Percentiles rank a stretch among this genome's conserved stretches.
These are phyloP conservation scores for Drosophila macrothrix DNA, from an alignment of 2,888 invertebrate species.

Conservation along the genomic window DNA sequence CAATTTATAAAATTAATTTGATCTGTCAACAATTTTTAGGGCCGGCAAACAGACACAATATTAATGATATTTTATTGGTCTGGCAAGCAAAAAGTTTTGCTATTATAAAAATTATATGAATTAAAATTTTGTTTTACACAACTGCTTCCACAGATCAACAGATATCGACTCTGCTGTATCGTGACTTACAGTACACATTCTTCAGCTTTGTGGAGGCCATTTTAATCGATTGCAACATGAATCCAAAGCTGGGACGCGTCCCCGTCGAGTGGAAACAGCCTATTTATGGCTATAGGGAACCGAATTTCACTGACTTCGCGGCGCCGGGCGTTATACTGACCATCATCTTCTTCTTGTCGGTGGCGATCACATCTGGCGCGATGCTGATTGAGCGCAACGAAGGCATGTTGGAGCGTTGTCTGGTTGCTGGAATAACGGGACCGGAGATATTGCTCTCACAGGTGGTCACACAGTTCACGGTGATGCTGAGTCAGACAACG, in stretches of 20 bases:
- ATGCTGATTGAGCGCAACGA: conserved; percentile 95
- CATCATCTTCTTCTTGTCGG: conserved; percentile 96
- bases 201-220: conserved; percentile 89
- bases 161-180: conserved; percentile 91
- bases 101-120: not conserved
- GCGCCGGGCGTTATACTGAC: conserved; percentile 96
- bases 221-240: conserved; percentile 88
- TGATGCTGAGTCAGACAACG: conserved; percentile 93
- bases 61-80: not conserved
- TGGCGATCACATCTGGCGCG: conserved; percentile 95
- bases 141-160: conserved; percentile 91
- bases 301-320: conserved; percentile 97
- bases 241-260: conserved; percentile 86
- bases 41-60: not conserved
- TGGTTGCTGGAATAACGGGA: conserved; percentile 93
- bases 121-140: too few relatives aligned
- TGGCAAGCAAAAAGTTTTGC: not conserved
- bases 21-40: not conserved
- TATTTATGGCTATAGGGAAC: conserved; percentile 90
- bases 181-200: conserved; percentile 91
- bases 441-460: conserved; percentile 95
- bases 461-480: conserved; percentile 93
- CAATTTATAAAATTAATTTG: not conserved
- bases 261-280: conserved; percentile 89
- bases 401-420: conserved; percentile 94